Evolutionary conservation across 2,888 invertebrate species (phyloP).

Genomic region (Timema cristinae): DNA sequence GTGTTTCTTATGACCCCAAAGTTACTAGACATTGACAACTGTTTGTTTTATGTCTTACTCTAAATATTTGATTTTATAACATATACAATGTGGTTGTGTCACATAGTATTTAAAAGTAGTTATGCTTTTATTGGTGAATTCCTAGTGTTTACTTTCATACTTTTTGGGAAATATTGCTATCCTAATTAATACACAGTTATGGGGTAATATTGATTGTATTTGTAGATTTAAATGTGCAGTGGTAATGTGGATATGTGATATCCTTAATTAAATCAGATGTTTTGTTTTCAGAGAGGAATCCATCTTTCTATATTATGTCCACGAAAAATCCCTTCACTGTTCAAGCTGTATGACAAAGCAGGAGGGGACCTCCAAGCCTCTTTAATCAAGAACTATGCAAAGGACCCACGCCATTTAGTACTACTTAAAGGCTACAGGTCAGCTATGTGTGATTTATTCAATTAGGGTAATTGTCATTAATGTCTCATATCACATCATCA

Average conservation of each 20-base stretch:
- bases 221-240: neutral
- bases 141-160: too few species aligned
- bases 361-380: slow-evolving; percentile 77
- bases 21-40: too few species aligned
- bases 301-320: slow-evolving; percentile 86
- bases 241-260: slow-evolving; percentile 10
- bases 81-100: too few species aligned
- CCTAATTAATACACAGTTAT: too few species aligned
- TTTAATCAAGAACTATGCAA: slow-evolving; percentile 85
- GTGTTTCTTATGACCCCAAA: too few species aligned
- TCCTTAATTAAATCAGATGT: slow-evolving; percentile 16
- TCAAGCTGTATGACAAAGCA: slow-evolving; percentile 84
- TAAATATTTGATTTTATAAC: too few species aligned
- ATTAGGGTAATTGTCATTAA: neutral
- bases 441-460: neutral
- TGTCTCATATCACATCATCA: neutral
- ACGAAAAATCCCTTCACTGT: slow-evolving; percentile 78
- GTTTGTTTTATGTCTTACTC: too few species aligned
- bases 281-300: slow-evolving; percentile 62
- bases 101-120: too few species aligned
- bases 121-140: too few species aligned
- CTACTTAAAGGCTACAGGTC: slow-evolving; percentile 68
- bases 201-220: too few species aligned
- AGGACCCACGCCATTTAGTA: slow-evolving; percentile 79
- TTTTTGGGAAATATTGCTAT: too few species aligned